Evolutionary conservation across 2,113 vertebrate species (phyloP).

Genomic region (Phylloscopus whistleri): DNA sequence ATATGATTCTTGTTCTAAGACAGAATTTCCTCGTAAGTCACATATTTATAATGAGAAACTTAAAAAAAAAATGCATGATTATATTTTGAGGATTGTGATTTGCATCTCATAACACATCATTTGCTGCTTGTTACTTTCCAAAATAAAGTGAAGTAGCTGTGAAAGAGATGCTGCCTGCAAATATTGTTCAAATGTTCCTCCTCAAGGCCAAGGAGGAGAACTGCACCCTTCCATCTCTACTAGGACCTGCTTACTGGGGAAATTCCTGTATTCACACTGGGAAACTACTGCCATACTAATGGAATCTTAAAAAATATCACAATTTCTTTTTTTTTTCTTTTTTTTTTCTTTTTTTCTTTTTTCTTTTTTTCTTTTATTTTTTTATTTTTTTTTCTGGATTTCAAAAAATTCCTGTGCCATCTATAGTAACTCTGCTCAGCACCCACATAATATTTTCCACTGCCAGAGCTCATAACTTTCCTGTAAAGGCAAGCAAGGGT

Average conservation of each 20-base stretch:
- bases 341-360: not conserved
- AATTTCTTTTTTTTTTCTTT: not conserved
- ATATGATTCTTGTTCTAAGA: not conserved
- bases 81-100: not conserved
- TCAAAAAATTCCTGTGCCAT: not conserved
- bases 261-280: not conserved
- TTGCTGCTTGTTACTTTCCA: not conserved
- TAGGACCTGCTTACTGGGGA: not conserved
- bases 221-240: not conserved
- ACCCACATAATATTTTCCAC: fast-evolving
- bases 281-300: not conserved
- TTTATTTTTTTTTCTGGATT: not conserved
- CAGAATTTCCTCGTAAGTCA: not conserved
- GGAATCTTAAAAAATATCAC: not conserved
- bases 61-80: not conserved
- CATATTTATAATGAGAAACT: too few species aligned
- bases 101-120: not conserved
- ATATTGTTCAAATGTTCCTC: conserved; percentile 34
- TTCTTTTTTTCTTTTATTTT: not conserved
- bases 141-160: not conserved
- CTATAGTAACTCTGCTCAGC: not conserved
- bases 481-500: not conserved
- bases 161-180: not conserved
- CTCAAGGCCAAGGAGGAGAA: conserved; percentile 26
- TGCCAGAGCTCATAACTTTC: not conserved